Evolutionary conservation across 2,113 vertebrate species (phyloP).

Genomic region (Ceuthmochares aereus): DNA sequence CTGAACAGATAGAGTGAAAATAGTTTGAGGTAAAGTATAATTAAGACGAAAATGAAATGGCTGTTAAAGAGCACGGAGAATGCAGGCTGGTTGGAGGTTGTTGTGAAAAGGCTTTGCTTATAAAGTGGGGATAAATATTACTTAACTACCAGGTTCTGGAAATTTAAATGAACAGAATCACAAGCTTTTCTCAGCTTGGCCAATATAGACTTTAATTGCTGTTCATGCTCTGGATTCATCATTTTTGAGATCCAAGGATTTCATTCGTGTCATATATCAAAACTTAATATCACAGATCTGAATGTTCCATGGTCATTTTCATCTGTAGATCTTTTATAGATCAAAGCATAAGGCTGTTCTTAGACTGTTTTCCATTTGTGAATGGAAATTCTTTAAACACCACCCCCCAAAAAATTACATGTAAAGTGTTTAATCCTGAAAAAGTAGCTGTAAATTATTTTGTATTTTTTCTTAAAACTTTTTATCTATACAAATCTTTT

Average conservation of each 20-base stretch:
- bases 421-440: neutral
- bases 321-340: constrained; percentile 55
- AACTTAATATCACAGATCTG: constrained; percentile 30
- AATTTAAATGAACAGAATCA: neutral
- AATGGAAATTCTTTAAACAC: constrained; percentile 23
- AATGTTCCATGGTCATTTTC: constrained; percentile 56
- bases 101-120: neutral
- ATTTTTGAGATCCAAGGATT: constrained; percentile 61
- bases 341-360: constrained; percentile 45
- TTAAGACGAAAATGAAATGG: neutral
- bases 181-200: neutral
- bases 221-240: neutral
- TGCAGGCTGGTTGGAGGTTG: neutral
- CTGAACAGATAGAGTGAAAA: neutral
- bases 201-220: constrained; percentile 24
- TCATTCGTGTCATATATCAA: constrained; percentile 56
- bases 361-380: constrained; percentile 63
- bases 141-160: neutral
- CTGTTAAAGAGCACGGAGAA: neutral
- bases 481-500: neutral
- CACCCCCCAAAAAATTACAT: neutral
- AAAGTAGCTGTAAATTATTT: neutral
- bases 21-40: neutral
- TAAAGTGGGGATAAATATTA: neutral
- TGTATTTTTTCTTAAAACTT: neutral